Conservation (phyloP, 2,113 vertebrate genomes). For the Nannospalax galili region DNA sequence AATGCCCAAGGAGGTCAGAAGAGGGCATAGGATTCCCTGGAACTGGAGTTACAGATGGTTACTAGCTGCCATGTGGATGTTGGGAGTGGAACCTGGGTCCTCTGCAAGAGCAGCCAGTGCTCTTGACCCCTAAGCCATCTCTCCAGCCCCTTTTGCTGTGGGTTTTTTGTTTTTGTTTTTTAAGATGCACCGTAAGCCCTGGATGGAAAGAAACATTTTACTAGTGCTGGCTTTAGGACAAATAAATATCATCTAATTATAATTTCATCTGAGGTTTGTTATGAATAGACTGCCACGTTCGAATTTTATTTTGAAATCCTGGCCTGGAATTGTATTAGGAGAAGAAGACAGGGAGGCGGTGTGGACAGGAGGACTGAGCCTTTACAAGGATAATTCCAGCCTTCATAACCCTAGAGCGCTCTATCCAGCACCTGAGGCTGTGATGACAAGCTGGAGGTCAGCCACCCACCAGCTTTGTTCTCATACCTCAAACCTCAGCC, state of each 20-base stretch:
- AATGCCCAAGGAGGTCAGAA: too few relatives aligned
- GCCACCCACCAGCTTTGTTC: too few relatives aligned
- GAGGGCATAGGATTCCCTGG: too few relatives aligned
- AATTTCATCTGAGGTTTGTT: neutral
- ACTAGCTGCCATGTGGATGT: too few relatives aligned
- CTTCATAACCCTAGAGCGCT: neutral
- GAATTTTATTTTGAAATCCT: neutral
- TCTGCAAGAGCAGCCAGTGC: too few relatives aligned
- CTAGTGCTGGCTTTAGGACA: neutral
- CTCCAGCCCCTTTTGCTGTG: too few relatives aligned
- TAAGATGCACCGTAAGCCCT: neutral
- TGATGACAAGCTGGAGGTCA: neutral
- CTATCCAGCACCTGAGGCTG: accelerated
- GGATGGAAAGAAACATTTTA: neutral
- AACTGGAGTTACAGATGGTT: too few relatives aligned
- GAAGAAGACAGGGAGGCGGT: neutral
- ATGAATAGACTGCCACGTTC: neutral
- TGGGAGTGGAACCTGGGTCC: too few relatives aligned
- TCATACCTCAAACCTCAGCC: neutral
- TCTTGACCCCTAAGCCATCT: too few relatives aligned
- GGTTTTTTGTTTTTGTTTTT: too few relatives aligned
- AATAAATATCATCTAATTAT: neutral
- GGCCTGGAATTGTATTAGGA: neutral
- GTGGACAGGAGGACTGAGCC: accelerated
- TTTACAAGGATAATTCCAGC: accelerated